Conservation (phyloP, 1,140 invertebrate species). For the Micrasema longulum region DNA sequence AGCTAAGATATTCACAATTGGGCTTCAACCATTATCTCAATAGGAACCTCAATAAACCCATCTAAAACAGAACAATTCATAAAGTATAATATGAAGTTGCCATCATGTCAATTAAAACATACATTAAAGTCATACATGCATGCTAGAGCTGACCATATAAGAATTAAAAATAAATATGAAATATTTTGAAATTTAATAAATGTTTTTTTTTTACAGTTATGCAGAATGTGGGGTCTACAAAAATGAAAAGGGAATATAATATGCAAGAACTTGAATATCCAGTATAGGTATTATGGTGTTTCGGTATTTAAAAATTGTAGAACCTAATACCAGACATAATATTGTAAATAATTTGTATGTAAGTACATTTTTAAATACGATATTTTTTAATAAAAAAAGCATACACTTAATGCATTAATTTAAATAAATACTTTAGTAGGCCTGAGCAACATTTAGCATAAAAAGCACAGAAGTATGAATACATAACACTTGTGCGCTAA, state of each 20-base stretch:
- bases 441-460: slow-evolving; percentile 21
- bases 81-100: not conserved
- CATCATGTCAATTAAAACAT: not conserved
- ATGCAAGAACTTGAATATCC: not conserved
- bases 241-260: not conserved
- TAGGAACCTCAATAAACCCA: slow-evolving; percentile 4
- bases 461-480: slow-evolving; percentile 7
- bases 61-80: slow-evolving; percentile 17
- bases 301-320: not conserved
- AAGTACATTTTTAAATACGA: not conserved
- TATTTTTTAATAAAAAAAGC: slow-evolving; percentile 5
- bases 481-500: slow-evolving; percentile 7
- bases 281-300: not conserved
- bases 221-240: slow-evolving; percentile 3
- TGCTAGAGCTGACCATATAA: not conserved
- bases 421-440: slow-evolving; percentile 30
- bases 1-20: not conserved
- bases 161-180: no score
- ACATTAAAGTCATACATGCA: slow-evolving; percentile 4
- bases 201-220: not conserved
- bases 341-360: no score
- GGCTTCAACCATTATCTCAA: slow-evolving; percentile 13
- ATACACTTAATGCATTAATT: slow-evolving; percentile 32
- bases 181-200: slow-evolving; percentile 10
- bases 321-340: not conserved